Evolutionary conservation across 2,797 vertebrate genomes (phyloP).

Genomic region (Microchirus variegatus): DNA sequence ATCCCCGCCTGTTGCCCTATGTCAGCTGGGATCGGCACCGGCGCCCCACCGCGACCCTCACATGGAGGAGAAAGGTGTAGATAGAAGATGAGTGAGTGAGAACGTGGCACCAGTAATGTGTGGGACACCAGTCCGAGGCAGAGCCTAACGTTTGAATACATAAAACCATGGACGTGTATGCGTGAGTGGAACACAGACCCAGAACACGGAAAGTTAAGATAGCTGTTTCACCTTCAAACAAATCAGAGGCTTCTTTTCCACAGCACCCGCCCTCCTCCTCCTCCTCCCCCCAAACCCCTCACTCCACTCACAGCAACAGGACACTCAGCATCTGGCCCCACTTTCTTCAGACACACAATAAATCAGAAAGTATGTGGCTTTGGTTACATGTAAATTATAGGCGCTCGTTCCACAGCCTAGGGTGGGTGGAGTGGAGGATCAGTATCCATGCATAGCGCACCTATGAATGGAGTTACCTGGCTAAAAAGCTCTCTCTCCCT

Average conservation of each 20-base stretch:
- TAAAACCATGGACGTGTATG: too few relatives aligned
- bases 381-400: conserved; percentile 83
- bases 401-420: conserved; percentile 67
- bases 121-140: too few relatives aligned
- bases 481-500: conserved; percentile 68
- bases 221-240: conserved; percentile 29
- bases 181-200: not conserved
- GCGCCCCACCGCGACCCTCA: too few relatives aligned
- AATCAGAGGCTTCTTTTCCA: conserved; percentile 47
- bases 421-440: conserved; percentile 69
- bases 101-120: too few relatives aligned
- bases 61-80: too few relatives aligned
- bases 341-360: conserved; percentile 80
- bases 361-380: conserved; percentile 73
- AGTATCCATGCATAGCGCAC: conserved; percentile 68
- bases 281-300: conserved; percentile 30
- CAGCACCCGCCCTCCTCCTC: too few relatives aligned
- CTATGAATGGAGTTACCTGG: conserved; percentile 72
- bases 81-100: too few relatives aligned
- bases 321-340: conserved; percentile 72
- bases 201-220: not conserved
- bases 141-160: too few relatives aligned
- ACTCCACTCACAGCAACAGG: conserved; percentile 65
- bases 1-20: too few relatives aligned
- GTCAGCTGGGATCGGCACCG: too few relatives aligned